Evolutionary conservation across 30 jellyfish, hydroid and myxozoan genomes (phyloP), one percentile per base, ranked within the genome.

Genomic region (Calvadosia cruxmelitensis): DNA sequence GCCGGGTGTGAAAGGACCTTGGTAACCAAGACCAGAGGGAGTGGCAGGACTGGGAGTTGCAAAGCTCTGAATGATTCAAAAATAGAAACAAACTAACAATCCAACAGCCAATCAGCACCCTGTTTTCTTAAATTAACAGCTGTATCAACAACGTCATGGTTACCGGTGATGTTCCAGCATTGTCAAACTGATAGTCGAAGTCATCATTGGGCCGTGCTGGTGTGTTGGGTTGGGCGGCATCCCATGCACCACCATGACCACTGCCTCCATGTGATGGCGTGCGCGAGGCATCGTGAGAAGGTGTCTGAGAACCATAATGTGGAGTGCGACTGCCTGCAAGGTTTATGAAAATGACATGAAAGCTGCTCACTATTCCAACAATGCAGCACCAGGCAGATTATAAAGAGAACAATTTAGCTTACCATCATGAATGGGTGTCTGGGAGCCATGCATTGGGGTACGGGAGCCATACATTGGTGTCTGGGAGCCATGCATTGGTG

Each of bases 201-300:
- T 90, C 99, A 50, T 90, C 99, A 57, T 70, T 78, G 23, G 99
- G 95, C 67, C 99, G 74, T 34, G 99, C 99, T 20, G 99, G 99
- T 2, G 99, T 90, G 69, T 90, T 90, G 28, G 99, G 99, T 69
- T 90, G 99, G 0, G 99, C 81, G 33, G 99, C 95, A 69, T 90
- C 99, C 99, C 99, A 90, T 23, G 99, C 99, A 1, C 95, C 99
- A n/a, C 99, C 99, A 51, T 76, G 92, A 5, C 57, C 57, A 42
- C 57, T 42, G 33, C 99, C 99, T 20, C 74, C 95, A 69, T 90
- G 94, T 0, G 98, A 89, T 3, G 96, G 96, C 2, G 96, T 85
- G 24, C 96, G 87, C 12, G 91, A 72, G 27, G 93, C 87, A 50
- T 85, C 93, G 52, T 85, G 96, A 61, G 94, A 83, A 0, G 94